Base-by-base conservation (phyloP, 2,888 invertebrate species). In the Drosophila fungiperda region DNA sequence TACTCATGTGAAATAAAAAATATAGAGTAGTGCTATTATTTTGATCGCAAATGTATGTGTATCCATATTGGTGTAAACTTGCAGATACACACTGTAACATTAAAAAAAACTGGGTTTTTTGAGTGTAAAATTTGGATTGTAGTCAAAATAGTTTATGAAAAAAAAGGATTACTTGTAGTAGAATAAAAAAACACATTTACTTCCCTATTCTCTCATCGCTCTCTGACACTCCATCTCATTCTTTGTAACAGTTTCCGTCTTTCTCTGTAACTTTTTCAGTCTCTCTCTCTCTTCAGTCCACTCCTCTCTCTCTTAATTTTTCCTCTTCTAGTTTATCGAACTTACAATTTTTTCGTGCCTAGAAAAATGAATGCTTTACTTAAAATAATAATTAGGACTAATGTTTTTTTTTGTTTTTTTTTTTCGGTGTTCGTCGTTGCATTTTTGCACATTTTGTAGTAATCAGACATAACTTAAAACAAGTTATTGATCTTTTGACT, bases 341-440 rank as follows among this genome's bases (percentile, higher is more conserved):
- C 8, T 26, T 49, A 26, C 7, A 23, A 11, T 20, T 45, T 2
- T 15, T 57, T 35, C 49, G 61, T 71, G 38, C 53, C 45, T 68
- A 58, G 52, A 15, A 8, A 15, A 50, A 29, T 49, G 62, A 74
- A 74, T 73, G 63, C 45, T 60, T 60, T 45, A 20, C 40, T 45
- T 42, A 26, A 62, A 15, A 45, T 45, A 45, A 45, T 45, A 45
- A 8, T 45, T 40, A 57, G 69, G 48, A 33, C 9, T 60, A 33
- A 42, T 50, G 1, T 23, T 23, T 45, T 45, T 12, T 23, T 45
- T 38, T n/a, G 9, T 40, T 15, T 4, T 4, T 23, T 45, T 45
- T 7, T 32, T n/a, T 45, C 40, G 33, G 38, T 69, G 23, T 55
- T 45, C 48, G 45, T 72, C 53, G 29, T 45, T 45, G 45, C 45